A percentile compares a stretch with the other conserved stretches of the same genome.
phyloP scores from a whole-genome alignment of 2,797 vertebrate genomes.

The Pipistrellus pygmaeus region DNA sequence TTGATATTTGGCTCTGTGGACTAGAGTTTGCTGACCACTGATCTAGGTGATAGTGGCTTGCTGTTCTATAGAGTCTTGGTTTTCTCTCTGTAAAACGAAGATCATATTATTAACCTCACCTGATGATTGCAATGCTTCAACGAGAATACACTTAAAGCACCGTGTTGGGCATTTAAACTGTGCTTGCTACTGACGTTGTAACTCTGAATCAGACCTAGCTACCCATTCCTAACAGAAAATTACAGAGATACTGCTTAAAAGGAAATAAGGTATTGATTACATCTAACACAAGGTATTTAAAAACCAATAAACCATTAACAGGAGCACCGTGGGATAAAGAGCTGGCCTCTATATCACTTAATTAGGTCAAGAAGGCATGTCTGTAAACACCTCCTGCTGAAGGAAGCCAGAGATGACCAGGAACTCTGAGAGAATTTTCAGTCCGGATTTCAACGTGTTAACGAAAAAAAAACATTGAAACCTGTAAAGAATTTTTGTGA shows the following conservation, averaged over 20 bases:
- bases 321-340: background rate
- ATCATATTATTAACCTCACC: background rate
- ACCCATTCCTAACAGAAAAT: background rate
- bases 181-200: background rate
- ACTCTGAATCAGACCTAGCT: background rate
- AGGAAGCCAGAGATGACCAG: background rate
- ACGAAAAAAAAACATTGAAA: too few relatives aligned
- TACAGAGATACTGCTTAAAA: background rate
- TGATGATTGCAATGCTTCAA: background rate
- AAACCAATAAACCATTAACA: background rate
- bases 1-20: too few relatives aligned
- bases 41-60: background rate
- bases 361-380: background rate
- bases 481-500: too few relatives aligned
- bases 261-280: background rate
- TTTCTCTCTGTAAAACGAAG: background rate
- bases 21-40: too few relatives aligned
- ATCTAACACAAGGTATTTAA: background rate
- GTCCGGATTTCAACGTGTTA: background rate
- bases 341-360: background rate
- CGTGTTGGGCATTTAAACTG: background rate
- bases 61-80: background rate
- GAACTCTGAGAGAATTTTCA: background rate
- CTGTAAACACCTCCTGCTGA: background rate
- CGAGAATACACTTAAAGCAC: background rate